Base-by-base conservation (phyloP, 2,113 vertebrate genomes). In the Rhynchopsitta pachyrhyncha region DNA sequence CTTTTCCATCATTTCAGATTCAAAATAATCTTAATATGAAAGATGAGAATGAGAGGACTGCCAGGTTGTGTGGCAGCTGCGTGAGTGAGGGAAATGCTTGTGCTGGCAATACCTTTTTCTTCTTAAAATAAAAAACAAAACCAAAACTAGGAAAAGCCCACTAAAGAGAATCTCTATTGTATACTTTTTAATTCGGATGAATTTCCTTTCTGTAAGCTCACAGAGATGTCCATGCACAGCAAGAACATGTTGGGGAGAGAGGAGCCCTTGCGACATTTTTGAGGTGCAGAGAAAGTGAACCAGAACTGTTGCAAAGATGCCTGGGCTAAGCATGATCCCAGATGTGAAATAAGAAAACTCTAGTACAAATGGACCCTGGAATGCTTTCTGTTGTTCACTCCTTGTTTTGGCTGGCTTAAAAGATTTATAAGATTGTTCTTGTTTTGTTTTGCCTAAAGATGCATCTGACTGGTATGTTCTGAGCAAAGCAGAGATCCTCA, bases 341-440 rank as follows among this genome's bases (percentile, higher is more conserved):
- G 86, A 95, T 52, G 25, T 80, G 59, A 47, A 83, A 59, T 17
- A 88, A 81, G 89, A 85, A 83, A 35, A 13, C 23, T 11, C 64
- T 67, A 66, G 37, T 68, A 52, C 29, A 86, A 83, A 91, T 70
- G 74, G 37, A 94, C 82, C 80, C 89, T 95, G 63, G 88, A 97
- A 93, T 37, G 62, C 35, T 92, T 95, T 96, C 55, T 95, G 81
- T 47, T 95, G 82, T 79, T 96, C 91, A 29, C 86, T 86, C 59
- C 60, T 79, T 94, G 83, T 97, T 96, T 96, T 97, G 87, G 93
- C 92, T 97, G 62, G 60, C 69, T 96, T 93, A 95, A 96, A 87
- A n/a, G 68, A 52, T 87, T 93, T 85, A 79, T 78, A 90, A 49
- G 88, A 91, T 92, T 97, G 83, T 81, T 96, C 47, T 94, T 71